phyloP scores from a whole-genome alignment of 2,888 invertebrate species.

The Charanyca ferruginea region DNA sequence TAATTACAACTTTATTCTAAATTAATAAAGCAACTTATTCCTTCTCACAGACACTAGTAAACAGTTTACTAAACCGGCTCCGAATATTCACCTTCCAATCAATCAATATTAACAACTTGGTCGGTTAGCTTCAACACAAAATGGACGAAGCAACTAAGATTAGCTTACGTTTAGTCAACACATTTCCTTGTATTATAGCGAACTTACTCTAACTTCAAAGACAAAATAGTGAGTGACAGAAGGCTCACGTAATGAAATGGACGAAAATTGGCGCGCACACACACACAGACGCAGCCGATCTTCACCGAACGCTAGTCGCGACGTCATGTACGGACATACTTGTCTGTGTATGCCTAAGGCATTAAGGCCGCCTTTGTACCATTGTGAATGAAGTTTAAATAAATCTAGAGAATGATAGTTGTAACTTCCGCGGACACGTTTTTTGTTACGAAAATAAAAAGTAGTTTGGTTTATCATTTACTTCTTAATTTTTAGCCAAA shows the following conservation, averaged over 20 bases:
- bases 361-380: too few relatives aligned
- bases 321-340: neutral
- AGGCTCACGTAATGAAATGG: neutral
- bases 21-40: too few relatives aligned
- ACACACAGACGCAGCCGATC: neutral
- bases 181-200: slow-evolving; percentile 37
- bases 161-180: slow-evolving; percentile 49
- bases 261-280: neutral
- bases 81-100: slow-evolving; percentile 17
- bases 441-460: too few relatives aligned
- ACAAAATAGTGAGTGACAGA: slow-evolving; percentile 7
- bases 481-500: too few relatives aligned
- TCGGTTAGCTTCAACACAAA: slow-evolving; percentile 18
- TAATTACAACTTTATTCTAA: too few relatives aligned
- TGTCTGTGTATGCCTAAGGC: too few relatives aligned
- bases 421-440: too few relatives aligned
- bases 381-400: too few relatives aligned
- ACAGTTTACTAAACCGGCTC: neutral
- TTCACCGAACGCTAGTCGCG: neutral
- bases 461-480: too few relatives aligned
- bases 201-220: slow-evolving; percentile 33
- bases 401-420: too few relatives aligned
- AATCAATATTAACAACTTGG: slow-evolving; percentile 31
- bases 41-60: neutral
- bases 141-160: slow-evolving; percentile 32